Base-by-base conservation (phyloP, 2,888 invertebrate species). In the Eumacrocentrus americanus region DNA sequence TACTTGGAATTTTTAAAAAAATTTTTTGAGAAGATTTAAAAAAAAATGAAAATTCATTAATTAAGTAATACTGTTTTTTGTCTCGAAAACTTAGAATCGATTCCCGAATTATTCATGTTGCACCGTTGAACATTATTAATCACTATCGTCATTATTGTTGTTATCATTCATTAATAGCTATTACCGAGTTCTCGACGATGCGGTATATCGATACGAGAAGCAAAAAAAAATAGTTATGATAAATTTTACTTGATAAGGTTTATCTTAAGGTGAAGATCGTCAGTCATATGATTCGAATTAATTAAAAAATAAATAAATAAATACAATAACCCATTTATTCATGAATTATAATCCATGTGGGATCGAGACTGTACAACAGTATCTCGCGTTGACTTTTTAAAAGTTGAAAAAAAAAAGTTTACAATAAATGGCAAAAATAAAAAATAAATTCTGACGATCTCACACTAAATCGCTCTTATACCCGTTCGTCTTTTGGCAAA, bases 41-140 rank as follows among this genome's bases (percentile, higher is more conserved):
- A 44, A 60, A 58, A 58, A 44, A 38, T 56, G 60, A 66, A 58
- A 54, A 55, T 44, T 50, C 62, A 62, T 52, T 55, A 66, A 63
- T 55, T 56, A 62, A 65, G 50, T 60, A 38, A 52, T 20, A 37
- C 35, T 58, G 18, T 58, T 50, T 44, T 34, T 44, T 20, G n/a
- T n/a, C n/a, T n/a, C 14, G 25, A 47, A 38, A 20, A 23, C 35
- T 54, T 54, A 50, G 54, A 50, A 55, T 58, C 46, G 4, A 58
- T 60, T 48, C 47, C 60, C 54, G 48, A 60, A 60, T 60, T 60
- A 60, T 60, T 55, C 35, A 60, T 60, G 42, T 54, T 50, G 54
- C 54, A 60, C 50, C 40, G 54, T 60, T 60, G 54, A 60, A 22
- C 52, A 54, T 59, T 42, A 54, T 47, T 60, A 54, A 60, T 60